Evolutionary conservation across 2,888 invertebrate species (phyloP).

Genomic region (Ellobium chinense): DNA sequence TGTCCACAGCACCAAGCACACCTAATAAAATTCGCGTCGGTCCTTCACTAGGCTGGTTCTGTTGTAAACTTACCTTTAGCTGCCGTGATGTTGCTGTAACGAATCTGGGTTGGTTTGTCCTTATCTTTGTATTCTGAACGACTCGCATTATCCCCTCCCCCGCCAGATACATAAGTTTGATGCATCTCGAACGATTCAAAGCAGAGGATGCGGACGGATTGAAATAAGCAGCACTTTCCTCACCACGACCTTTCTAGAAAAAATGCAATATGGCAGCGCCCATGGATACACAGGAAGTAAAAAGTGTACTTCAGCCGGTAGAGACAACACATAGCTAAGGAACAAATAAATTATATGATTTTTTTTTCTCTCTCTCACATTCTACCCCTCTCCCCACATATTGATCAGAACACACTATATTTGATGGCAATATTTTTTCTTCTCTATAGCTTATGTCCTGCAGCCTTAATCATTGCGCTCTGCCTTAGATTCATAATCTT

Average conservation of each 20-base stretch:
- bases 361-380: no score
- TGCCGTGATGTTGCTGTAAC: conserved; percentile 96
- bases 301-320: background rate
- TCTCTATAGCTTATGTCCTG: no score
- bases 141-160: conserved; percentile 30
- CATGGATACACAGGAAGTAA: background rate
- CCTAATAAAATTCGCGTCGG: no score
- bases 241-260: conserved; percentile 44
- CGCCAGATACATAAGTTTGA: conserved; percentile 13
- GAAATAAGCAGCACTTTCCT: background rate
- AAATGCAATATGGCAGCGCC: conserved; percentile 29
- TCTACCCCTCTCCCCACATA: no score
- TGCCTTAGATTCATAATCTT: no score
- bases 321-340: no score
- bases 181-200: background rate
- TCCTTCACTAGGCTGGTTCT: no score
- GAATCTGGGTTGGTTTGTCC: conserved; percentile 94
- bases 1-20: no score
- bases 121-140: conserved; percentile 80
- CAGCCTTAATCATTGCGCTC: no score
- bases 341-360: no score
- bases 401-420: no score
- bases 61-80: conserved; percentile 98
- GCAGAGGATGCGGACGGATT: conserved; percentile 39
- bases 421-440: no score